phyloP scores from a whole-genome alignment of 2,888 invertebrate genomes.

The Drosophila seclusa region DNA sequence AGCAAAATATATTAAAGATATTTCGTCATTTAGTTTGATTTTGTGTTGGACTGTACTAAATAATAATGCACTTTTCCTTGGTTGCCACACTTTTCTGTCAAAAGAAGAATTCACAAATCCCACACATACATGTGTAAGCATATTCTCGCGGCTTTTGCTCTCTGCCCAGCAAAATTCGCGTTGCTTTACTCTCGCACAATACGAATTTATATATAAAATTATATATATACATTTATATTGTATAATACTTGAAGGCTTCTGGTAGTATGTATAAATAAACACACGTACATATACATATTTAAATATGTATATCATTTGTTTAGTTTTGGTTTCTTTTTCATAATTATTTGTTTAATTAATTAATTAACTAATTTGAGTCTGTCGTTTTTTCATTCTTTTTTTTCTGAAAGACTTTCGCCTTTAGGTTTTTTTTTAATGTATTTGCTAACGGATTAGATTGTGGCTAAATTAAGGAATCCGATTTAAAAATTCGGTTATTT shows the following conservation, averaged over 20 bases:
- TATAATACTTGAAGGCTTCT: slow-evolving; percentile 37
- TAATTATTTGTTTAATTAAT: background rate
- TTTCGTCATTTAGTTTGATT: background rate
- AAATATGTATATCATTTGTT: background rate
- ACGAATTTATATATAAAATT: background rate
- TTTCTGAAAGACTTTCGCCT: background rate
- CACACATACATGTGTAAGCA: background rate
- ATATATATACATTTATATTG: slow-evolving; percentile 23
- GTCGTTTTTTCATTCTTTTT: background rate
- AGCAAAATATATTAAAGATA: background rate
- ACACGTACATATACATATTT: background rate
- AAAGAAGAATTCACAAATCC: background rate
- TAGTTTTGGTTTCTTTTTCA: slow-evolving; percentile 8
- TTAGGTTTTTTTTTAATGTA: background rate
- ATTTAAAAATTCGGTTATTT: background rate
- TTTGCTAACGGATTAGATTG: slow-evolving; percentile 46
- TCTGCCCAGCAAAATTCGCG: slow-evolving; percentile 12
- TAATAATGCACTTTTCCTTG: background rate
- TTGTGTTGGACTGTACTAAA: background rate
- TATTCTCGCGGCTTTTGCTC: slow-evolving; percentile 1
- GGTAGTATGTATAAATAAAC: slow-evolving; percentile 13
- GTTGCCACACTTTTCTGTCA: background rate
- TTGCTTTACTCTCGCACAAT: background rate
- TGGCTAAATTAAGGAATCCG: slow-evolving; percentile 5
- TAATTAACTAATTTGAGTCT: background rate